Percentiles rank a stretch among this genome's conserved stretches.
Conservation (phyloP, 2,113 vertebrate genomes). For the Rhinolophus sinicus region DNA sequence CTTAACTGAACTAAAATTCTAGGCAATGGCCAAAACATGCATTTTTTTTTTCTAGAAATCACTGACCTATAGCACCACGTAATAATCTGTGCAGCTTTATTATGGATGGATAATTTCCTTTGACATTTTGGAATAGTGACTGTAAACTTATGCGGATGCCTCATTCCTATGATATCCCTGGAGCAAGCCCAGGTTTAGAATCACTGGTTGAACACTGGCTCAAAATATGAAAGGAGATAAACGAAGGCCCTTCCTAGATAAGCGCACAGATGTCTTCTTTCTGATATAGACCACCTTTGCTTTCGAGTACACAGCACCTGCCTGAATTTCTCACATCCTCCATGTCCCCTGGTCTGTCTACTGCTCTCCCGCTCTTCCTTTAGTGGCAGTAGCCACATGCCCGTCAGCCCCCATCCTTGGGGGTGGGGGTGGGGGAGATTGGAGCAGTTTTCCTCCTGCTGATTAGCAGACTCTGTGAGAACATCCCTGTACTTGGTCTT, state of each 20-base stretch:
- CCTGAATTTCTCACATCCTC: neutral
- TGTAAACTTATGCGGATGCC: neutral
- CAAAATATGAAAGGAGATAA: constrained; percentile 3
- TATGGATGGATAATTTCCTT: neutral
- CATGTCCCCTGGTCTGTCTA: neutral
- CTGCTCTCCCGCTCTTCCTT: constrained; percentile 50
- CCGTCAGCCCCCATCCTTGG: neutral
- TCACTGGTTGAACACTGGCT: neutral
- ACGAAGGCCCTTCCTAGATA: neutral
- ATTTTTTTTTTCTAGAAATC: neutral
- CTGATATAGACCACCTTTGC: neutral
- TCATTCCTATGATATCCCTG: neutral
- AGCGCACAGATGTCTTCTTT: neutral
- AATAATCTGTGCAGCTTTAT: neutral
- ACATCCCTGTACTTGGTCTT: constrained; percentile 27
- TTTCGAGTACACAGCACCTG: neutral
- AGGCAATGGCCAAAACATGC: neutral
- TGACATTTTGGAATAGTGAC: neutral
- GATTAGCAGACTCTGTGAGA: neutral
- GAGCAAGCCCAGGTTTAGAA: neutral
- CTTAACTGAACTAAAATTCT: constrained; percentile 11
- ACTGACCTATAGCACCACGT: neutral
- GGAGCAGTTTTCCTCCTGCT: constrained; percentile 41
- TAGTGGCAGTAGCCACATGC: constrained; percentile 57
- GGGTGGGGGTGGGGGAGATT: neutral